Percentiles rank a stretch among this genome's conserved stretches.
Evolutionary conservation across 2,113 vertebrate species (phyloP).

Genomic region (Heterocephalus glaber): DNA sequence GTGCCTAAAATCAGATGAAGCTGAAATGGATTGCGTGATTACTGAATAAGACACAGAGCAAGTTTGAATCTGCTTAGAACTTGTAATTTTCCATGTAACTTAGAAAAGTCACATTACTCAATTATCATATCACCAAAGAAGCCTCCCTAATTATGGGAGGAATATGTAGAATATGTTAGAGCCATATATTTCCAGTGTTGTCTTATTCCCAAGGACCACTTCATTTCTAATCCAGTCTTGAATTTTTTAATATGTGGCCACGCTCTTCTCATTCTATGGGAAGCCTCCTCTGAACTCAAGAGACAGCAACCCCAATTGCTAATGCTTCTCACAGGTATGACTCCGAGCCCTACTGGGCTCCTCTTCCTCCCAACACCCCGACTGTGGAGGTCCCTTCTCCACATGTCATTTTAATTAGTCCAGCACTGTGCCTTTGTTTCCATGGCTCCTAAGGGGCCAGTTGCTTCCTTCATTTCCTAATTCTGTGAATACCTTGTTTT

Average conservation of each 20-base stretch:
- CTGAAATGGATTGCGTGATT: neutral
- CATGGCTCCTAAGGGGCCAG: neutral
- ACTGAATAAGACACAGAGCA: neutral
- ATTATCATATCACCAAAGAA: neutral
- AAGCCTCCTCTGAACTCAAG: neutral
- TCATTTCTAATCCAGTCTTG: neutral
- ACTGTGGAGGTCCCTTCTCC: neutral
- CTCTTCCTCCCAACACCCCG: neutral
- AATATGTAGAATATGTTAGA: neutral
- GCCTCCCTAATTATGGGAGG: neutral
- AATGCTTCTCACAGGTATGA: neutral
- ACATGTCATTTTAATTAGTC: neutral
- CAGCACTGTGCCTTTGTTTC: neutral
- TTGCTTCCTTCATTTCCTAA: neutral
- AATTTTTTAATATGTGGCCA: neutral
- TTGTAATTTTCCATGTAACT: neutral
- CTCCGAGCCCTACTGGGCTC: rapidly evolving
- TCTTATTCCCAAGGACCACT: neutral
- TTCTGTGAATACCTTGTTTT: neutral
- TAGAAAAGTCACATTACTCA: neutral
- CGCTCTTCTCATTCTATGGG: neutral
- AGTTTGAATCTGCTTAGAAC: neutral
- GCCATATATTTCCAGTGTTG: neutral
- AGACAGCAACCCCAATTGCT: neutral
- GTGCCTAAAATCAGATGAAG: neutral